Conservation (phyloP, 2,797 vertebrate species). For the Fringilla coelebs region DNA sequence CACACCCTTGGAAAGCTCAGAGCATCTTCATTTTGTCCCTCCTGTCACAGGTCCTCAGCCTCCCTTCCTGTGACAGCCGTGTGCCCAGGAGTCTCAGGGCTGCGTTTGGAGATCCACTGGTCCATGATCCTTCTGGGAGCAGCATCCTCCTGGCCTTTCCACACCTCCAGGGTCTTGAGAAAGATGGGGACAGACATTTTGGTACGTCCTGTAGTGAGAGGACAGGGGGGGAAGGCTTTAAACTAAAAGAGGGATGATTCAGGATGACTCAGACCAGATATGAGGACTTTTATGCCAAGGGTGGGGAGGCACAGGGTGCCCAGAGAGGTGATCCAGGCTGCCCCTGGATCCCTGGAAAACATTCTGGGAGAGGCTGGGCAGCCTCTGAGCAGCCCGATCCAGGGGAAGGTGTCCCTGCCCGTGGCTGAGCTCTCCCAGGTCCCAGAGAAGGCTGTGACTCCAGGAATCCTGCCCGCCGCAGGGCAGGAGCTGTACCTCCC, state of each 20-base stretch:
- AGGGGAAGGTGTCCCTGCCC: background rate
- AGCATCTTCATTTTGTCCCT: background rate
- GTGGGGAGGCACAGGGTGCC: background rate
- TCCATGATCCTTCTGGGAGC: background rate
- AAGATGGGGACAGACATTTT: background rate
- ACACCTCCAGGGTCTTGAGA: rapidly evolving
- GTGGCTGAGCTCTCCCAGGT: background rate
- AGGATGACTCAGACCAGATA: rapidly evolving
- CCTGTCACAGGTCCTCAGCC: background rate
- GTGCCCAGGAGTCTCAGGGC: background rate
- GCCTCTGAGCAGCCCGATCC: background rate
- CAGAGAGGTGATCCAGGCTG: background rate
- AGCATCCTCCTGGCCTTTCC: background rate
- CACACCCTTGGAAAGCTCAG: background rate
- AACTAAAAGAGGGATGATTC: background rate
- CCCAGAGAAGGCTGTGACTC: background rate
- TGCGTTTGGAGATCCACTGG: background rate
- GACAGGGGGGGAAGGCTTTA: background rate
- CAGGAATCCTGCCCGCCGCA: background rate
- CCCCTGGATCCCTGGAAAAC: background rate
- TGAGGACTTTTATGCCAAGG: rapidly evolving
- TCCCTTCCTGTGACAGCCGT: background rate
- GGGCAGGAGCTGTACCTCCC: background rate
- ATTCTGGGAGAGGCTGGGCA: background rate
- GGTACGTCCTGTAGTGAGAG: rapidly evolving